A percentile compares a stretch with the other conserved stretches of the same genome.
phyloP scores from a whole-genome alignment of 1,140 invertebrate species.

The Diprion similis region DNA sequence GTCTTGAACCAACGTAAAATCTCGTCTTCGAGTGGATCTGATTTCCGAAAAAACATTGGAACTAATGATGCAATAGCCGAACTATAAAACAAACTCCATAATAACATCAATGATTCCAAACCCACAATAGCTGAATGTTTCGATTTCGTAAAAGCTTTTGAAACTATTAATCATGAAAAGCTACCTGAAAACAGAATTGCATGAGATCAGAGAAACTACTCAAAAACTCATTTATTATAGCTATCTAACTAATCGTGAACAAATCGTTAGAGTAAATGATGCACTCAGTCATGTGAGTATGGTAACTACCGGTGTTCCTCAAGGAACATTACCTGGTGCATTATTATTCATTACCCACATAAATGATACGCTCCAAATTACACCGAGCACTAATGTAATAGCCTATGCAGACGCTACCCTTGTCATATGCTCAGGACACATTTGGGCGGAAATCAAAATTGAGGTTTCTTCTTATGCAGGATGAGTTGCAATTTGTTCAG shows the following conservation, averaged over 20 bases:
- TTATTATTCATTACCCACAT: neutral
- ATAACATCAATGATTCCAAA: neutral
- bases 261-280: neutral
- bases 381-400: neutral
- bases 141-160: too few species aligned
- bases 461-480: neutral
- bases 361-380: neutral
- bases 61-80: slow-evolving; percentile 11
- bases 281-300: neutral
- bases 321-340: neutral
- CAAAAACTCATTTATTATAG: neutral
- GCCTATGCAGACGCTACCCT: neutral
- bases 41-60: slow-evolving; percentile 4
- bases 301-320: neutral
- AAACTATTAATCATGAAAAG: neutral
- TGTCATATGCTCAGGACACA: neutral
- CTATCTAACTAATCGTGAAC: neutral
- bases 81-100: neutral
- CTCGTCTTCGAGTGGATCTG: neutral
- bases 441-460: neutral
- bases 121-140: neutral
- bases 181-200: neutral
- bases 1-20: too few species aligned
- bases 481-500: neutral
- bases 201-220: neutral